Conservation (phyloP, 2,113 vertebrate genomes). For the Anarhynchus alexandrinus region DNA sequence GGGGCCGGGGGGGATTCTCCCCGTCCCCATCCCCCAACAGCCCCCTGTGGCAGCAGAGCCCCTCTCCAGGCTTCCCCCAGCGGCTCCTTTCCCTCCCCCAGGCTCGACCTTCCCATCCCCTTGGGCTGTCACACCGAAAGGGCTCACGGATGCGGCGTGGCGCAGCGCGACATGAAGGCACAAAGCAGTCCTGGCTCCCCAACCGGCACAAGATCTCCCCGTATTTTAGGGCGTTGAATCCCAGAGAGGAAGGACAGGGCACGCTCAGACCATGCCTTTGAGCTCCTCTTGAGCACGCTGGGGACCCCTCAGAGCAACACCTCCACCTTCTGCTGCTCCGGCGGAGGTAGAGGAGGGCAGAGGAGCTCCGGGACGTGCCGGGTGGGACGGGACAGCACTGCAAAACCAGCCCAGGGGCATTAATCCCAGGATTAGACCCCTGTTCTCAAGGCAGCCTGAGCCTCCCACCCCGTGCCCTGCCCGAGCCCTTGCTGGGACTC, state of each 20-base stretch:
- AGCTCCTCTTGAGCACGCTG: not conserved
- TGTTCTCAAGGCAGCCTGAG: not conserved
- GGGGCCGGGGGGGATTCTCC: accelerated
- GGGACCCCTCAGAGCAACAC: not conserved
- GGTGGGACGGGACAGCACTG: not conserved
- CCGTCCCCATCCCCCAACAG: not conserved
- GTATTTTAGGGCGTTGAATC: not conserved
- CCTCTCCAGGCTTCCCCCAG: not conserved
- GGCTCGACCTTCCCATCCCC: not conserved
- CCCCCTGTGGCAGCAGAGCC: not conserved
- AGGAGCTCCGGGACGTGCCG: not conserved
- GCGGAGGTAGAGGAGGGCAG: accelerated
- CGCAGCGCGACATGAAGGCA: not conserved
- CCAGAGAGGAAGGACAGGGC: not conserved
- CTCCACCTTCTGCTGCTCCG: not conserved
- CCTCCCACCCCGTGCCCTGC: not conserved
- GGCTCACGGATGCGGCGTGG: not conserved
- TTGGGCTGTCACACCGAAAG: not conserved
- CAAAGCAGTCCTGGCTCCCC: not conserved
- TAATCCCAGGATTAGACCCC: not conserved
- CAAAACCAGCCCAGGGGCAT: not conserved
- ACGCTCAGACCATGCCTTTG: not conserved
- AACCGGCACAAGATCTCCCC: not conserved
- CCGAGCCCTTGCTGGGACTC: not conserved
- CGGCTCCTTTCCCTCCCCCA: not conserved